phyloP scores from a whole-genome alignment of 2,888 invertebrate species.

The Sinelater perroti region DNA sequence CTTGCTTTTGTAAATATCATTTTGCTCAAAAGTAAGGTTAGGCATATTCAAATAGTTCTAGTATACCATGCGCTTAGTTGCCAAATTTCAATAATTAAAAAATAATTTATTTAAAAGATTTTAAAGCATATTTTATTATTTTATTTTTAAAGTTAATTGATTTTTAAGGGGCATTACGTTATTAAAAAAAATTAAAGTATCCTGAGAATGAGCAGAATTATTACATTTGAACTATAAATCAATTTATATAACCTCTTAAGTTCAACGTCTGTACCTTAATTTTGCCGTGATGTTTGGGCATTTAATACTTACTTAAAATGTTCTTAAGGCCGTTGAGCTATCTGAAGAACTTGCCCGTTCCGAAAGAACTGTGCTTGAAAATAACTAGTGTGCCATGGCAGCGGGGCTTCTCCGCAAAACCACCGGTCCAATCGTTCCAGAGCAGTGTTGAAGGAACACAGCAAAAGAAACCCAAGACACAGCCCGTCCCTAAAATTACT shows the following conservation, averaged over 20 bases:
- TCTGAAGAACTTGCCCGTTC: slow-evolving; percentile 24
- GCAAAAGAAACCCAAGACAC: slow-evolving; percentile 51
- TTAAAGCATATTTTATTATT: no score
- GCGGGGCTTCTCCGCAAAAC: slow-evolving; percentile 34
- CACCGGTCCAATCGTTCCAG: slow-evolving; percentile 20
- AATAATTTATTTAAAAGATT: no score
- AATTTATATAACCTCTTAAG: background rate
- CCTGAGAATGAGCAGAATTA: no score
- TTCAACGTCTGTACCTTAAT: background rate
- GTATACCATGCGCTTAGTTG: no score
- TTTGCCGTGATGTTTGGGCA: background rate
- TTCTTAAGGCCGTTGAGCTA: slow-evolving; percentile 23
- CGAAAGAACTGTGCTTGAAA: slow-evolving; percentile 22
- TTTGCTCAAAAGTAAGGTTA: slow-evolving; percentile 4
- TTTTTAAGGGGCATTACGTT: no score
- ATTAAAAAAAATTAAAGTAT: no score
- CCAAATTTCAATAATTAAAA: no score
- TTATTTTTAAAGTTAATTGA: no score
- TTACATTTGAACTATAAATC: slow-evolving; percentile 17
- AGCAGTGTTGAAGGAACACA: slow-evolving; percentile 29
- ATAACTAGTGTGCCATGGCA: slow-evolving; percentile 22
- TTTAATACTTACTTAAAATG: slow-evolving; percentile 20
- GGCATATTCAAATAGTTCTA: no score
- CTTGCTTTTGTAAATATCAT: background rate
- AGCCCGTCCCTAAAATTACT: slow-evolving; percentile 69